Conservation (phyloP, 2,888 invertebrate species). For the Dicranocentrus wangi region DNA sequence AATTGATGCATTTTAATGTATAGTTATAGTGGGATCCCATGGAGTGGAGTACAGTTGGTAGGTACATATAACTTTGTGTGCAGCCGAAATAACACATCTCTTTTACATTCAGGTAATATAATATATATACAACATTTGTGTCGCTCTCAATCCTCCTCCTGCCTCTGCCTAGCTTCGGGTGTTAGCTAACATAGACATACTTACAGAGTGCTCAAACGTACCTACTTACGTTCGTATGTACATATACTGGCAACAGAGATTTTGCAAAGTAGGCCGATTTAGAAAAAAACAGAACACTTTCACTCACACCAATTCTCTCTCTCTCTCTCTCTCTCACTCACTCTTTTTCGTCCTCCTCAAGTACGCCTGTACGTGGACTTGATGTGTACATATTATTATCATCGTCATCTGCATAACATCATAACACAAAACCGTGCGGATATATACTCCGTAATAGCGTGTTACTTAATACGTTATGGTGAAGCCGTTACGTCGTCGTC, state of each 20-base stretch:
- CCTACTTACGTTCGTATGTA: conserved; percentile 6
- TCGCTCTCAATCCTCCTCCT: conserved; percentile 5
- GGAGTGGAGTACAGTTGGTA: too few relatives aligned
- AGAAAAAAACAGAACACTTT: conserved; percentile 72
- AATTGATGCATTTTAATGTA: conserved; percentile 5
- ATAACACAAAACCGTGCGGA: conserved; percentile 13
- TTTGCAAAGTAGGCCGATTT: conserved; percentile 72
- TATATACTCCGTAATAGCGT: not conserved
- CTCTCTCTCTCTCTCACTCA: conserved; percentile 50
- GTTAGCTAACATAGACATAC: conserved; percentile 71
- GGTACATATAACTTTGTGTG: too few relatives aligned
- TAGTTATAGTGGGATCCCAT: too few relatives aligned
- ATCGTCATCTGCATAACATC: conserved; percentile 40
- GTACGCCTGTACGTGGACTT: conserved; percentile 21
- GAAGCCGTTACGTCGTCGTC: not conserved
- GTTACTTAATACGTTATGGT: conserved; percentile 46
- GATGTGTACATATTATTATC: conserved; percentile 41
- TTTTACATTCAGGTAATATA: not conserved
- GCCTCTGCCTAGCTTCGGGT: conserved; percentile 48
- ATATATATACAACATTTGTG: conserved; percentile 15
- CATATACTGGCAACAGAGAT: conserved; percentile 29
- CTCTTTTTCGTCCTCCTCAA: conserved; percentile 44
- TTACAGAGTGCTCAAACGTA: conserved; percentile 43
- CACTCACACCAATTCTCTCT: conserved; percentile 69
- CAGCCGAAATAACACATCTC: too few relatives aligned